Evolutionary conservation across 2,888 invertebrate genomes (phyloP), one percentile per base, ranked within the genome.

Genomic region (Ichneumon xanthorius): DNA sequence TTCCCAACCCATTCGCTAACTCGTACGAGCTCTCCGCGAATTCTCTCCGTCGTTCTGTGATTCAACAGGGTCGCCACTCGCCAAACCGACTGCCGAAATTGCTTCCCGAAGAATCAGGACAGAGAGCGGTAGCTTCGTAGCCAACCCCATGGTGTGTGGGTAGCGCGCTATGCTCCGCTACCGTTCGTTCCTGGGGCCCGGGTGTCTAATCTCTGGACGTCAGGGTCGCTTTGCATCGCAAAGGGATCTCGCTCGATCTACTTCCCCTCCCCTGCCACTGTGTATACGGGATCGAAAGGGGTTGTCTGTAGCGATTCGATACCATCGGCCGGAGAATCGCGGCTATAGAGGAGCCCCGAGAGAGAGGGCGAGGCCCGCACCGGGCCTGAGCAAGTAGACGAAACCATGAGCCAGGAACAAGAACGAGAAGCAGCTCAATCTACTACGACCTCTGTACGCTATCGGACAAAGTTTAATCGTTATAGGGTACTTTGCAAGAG

Each of bases 81-180:
- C 40, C 53, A 11, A 50, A 55, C 78, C 86, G 85, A 80, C 85
- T 80, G 67, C 58, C 88, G 88, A 89, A 90, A 91, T 91, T 91
- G 89, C 88, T 90, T 89, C 87, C 78, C 88, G 86, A 87, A 89
- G 86, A 90, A 87, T 87, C 85, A 84, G 61, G 77, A 80, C 53
- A 65, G 72, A 80, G 63, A 68, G 5, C 22, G 61, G 7, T 16
- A n/a, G 61, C 61, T 33, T 33, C 61, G 33, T 2, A 33, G 33
- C 5, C 33, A 7, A 50, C 30, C n/a, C 26, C 26, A 53, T 30
- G 33, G 72, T 61, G 77, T 19, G 53, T 58, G 22, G 45, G 22
- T 58, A 33, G 55, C 33, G 14, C 30, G 53, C 73, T 63, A 70
- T 84, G 72, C 68, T 68, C 81, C 37, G 80, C 85, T 82, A 82